Conservation (phyloP, 2,797 vertebrate genomes). For the Hydrophis major region DNA sequence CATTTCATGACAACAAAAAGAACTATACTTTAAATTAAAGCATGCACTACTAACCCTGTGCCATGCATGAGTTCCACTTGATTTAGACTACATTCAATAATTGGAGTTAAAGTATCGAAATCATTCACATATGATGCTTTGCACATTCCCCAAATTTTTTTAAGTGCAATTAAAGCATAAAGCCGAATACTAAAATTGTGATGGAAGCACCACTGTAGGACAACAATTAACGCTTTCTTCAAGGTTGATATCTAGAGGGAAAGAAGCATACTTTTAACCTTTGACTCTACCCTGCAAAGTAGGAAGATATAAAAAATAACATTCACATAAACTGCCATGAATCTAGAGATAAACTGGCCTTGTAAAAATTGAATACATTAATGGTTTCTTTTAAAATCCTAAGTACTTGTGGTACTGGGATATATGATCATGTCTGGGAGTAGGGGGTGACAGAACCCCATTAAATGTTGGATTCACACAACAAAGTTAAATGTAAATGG, state of each 20-base stretch:
- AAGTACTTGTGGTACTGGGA: not conserved
- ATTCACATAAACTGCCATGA: not conserved
- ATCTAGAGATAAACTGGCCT: not conserved
- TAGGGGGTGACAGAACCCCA: not conserved
- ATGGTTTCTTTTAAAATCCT: not conserved
- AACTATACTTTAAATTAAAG: not conserved
- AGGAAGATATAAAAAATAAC: not conserved
- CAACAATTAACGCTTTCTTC: conserved; percentile 78
- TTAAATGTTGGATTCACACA: not conserved
- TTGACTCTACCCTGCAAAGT: not conserved
- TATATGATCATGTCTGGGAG: not conserved
- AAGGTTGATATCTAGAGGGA: conserved; percentile 64
- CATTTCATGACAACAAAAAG: conserved; percentile 10
- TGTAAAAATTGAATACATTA: not conserved
- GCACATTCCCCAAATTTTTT: conserved; percentile 85
- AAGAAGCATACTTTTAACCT: not conserved
- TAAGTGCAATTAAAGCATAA: conserved; percentile 89
- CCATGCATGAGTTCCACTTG: conserved; percentile 88
- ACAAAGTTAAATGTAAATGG: not conserved
- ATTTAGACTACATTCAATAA: conserved; percentile 84
- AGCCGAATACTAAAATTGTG: conserved; percentile 93
- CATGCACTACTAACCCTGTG: conserved; percentile 75
- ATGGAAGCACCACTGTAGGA: conserved; percentile 89
- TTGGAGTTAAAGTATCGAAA: conserved; percentile 75
- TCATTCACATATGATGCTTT: conserved; percentile 58